Evolutionary conservation across 2,888 invertebrate species (phyloP).

Genomic region (Alitta virens): DNA sequence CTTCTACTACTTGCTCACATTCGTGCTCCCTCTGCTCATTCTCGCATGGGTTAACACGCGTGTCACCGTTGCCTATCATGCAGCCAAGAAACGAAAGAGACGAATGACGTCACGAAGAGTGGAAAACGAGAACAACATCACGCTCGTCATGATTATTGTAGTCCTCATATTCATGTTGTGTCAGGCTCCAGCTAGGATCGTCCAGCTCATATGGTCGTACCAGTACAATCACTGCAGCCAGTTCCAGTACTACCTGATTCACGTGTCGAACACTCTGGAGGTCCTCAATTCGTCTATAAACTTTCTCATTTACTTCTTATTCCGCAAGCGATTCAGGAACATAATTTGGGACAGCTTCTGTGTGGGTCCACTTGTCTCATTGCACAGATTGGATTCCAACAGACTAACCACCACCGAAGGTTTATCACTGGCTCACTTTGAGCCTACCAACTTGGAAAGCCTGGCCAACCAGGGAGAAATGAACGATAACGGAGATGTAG

Average conservation of each 20-base stretch:
- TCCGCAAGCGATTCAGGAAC: constrained; percentile 27
- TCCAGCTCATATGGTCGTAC: constrained; percentile 24
- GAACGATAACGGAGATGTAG: too few species aligned
- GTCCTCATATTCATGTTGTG: constrained; percentile 31
- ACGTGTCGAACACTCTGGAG: constrained; percentile 29
- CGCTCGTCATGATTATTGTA: constrained; percentile 32
- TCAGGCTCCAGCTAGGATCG: constrained; percentile 29
- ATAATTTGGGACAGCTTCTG: constrained; percentile 19
- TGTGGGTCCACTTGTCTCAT: constrained; percentile 3
- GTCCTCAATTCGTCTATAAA: constrained; percentile 32
- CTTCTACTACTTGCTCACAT: constrained; percentile 29
- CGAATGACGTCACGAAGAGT: constrained; percentile 23
- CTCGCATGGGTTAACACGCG: constrained; percentile 24
- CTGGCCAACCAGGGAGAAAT: too few species aligned
- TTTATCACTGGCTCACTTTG: constrained; percentile 13
- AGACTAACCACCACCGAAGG: constrained; percentile 12
- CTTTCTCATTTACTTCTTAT: constrained; percentile 29
- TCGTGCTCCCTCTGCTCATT: constrained; percentile 28
- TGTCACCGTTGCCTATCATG: constrained; percentile 30
- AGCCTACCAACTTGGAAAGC: constrained; percentile 1
- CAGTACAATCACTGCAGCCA: constrained; percentile 19
- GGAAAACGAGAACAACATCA: constrained; percentile 30
- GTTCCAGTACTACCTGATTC: constrained; percentile 28
- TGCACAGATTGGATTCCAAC: neutral
- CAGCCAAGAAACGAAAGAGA: constrained; percentile 19